A percentile compares a stretch with the other conserved stretches of the same genome.
phyloP scores from a whole-genome alignment of 2,113 vertebrate species.

The Salminus brasiliensis region DNA sequence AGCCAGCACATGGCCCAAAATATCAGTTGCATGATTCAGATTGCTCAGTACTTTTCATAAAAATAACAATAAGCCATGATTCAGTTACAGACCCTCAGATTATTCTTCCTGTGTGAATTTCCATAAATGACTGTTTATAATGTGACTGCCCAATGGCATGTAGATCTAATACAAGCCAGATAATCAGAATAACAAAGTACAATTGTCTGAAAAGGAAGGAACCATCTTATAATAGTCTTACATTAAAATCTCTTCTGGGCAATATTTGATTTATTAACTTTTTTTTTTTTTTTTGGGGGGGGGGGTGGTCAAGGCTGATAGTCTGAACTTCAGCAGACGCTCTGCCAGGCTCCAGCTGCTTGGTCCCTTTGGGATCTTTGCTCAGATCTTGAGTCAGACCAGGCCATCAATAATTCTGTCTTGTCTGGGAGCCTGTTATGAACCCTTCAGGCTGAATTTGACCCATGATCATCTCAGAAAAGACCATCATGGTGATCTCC shows the following conservation, averaged over 20 bases:
- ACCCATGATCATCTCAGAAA: not conserved
- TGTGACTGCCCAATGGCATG: no score
- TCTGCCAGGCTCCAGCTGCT: not conserved
- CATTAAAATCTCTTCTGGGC: not conserved
- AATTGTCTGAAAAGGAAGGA: not conserved
- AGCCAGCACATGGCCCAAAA: not conserved
- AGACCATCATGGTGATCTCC: no score
- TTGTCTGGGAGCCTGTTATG: not conserved
- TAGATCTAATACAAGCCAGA: no score
- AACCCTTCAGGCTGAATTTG: not conserved
- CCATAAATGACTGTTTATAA: not conserved
- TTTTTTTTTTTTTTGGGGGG: not conserved
- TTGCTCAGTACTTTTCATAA: not conserved
- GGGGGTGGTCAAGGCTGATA: no score
- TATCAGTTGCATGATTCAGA: not conserved
- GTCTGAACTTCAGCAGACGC: not conserved
- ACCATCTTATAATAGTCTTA: no score
- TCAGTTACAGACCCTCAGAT: not conserved
- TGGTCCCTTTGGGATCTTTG: not conserved
- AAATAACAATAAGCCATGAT: not conserved
- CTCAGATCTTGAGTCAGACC: not conserved
- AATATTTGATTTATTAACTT: not conserved
- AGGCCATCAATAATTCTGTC: not conserved
- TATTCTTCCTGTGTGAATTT: no score
- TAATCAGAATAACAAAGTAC: no score